These are phyloP conservation scores for Branchellion lobata DNA, from an alignment of 2,888 invertebrate genomes.

Conservation along the genomic window DNA sequence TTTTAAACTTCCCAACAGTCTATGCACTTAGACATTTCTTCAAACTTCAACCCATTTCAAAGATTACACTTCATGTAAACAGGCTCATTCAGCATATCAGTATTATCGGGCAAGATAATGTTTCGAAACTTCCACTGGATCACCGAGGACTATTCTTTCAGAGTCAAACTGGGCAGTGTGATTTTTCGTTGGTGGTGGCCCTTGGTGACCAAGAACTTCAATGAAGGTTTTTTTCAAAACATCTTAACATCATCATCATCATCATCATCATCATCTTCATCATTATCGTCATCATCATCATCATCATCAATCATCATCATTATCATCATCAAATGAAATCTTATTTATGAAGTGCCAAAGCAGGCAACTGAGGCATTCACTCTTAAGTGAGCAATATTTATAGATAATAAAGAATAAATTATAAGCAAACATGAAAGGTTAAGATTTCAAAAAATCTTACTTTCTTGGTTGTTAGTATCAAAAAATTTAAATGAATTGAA, in stretches of 20 bases:
- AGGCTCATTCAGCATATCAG: constrained; percentile 91
- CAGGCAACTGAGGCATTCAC: too few species aligned
- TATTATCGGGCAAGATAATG: constrained; percentile 97
- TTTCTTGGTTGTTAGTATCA: too few species aligned
- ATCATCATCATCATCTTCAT: not conserved
- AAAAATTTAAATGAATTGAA: too few species aligned
- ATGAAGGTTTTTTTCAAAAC: constrained; percentile 77
- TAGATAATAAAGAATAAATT: too few species aligned
- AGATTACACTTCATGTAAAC: constrained; percentile 65
- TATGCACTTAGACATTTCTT: not conserved
- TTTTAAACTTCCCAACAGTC: not conserved
- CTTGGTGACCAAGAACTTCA: constrained; percentile 89
- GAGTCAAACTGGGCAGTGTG: constrained; percentile 92
- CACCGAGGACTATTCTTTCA: constrained; percentile 85
- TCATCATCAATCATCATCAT: too few species aligned
- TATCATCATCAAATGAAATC: too few species aligned
- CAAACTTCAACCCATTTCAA: constrained; percentile 69
- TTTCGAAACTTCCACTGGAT: constrained; percentile 91
- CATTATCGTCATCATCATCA: constrained; percentile 8
- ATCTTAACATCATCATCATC: not conserved
- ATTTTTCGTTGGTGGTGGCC: constrained; percentile 98
- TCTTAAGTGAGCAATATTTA: too few species aligned
- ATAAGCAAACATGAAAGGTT: too few species aligned
- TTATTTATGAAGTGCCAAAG: too few species aligned
- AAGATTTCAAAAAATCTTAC: too few species aligned